Conservation (phyloP, 2,888 invertebrate genomes). For the Platycnemis pennipes region DNA sequence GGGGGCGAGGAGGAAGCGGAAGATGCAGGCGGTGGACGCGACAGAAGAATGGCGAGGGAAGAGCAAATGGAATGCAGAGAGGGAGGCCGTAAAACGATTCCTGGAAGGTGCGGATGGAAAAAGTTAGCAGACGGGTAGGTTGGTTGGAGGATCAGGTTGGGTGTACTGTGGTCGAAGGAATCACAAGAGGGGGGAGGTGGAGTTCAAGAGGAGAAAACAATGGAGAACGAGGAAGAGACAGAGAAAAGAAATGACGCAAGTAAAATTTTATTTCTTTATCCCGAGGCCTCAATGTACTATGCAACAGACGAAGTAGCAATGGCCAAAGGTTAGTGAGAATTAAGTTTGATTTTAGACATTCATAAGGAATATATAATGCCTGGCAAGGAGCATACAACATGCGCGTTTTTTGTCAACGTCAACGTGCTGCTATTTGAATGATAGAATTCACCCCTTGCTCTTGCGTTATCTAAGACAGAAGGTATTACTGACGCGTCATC, state of each 20-base stretch:
- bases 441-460: too few species aligned
- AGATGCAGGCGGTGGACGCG: not conserved
- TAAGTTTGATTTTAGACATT: too few species aligned
- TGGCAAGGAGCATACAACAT: too few species aligned
- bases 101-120: not conserved
- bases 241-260: not conserved
- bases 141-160: not conserved
- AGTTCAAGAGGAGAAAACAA: not conserved
- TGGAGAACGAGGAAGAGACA: not conserved
- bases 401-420: too few species aligned
- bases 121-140: not conserved
- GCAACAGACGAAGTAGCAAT: not conserved
- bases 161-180: not conserved
- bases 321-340: not conserved
- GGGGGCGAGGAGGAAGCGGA: constrained; percentile 1
- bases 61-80: constrained; percentile 36
- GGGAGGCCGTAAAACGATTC: constrained; percentile 19
- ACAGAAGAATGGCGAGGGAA: constrained; percentile 3
- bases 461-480: too few species aligned
- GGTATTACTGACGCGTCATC: too few species aligned
- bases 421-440: too few species aligned
- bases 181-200: not conserved
- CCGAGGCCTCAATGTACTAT: not conserved
- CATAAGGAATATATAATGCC: too few species aligned
- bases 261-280: not conserved